A percentile compares a stretch with the other conserved stretches of the same genome.
phyloP scores from a whole-genome alignment of 2,113 vertebrate genomes.

The Rhinolophus ferrumequinum region DNA sequence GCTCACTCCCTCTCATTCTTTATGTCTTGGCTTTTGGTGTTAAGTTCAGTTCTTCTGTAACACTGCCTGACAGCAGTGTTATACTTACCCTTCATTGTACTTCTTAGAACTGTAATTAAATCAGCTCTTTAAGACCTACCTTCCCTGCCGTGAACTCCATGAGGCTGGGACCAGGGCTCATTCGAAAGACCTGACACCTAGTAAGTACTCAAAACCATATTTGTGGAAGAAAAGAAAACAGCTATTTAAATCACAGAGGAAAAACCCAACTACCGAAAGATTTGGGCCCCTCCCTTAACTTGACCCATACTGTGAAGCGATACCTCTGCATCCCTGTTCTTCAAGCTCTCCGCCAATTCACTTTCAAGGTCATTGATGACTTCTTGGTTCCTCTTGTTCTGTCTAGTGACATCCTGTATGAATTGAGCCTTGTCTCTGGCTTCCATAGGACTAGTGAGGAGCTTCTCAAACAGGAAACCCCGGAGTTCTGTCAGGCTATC shows the following conservation, averaged over 20 bases:
- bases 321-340: slow-evolving; percentile 86
- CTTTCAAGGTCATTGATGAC: slow-evolving; percentile 68
- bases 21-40: neutral
- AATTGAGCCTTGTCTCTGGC: slow-evolving; percentile 79
- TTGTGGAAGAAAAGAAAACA: neutral
- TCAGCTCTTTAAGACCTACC: neutral
- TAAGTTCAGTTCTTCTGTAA: neutral
- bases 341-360: slow-evolving; percentile 75
- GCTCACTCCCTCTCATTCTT: neutral
- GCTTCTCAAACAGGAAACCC: slow-evolving; percentile 82
- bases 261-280: neutral
- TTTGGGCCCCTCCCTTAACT: accelerated
- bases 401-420: slow-evolving; percentile 73
- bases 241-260: neutral
- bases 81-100: neutral
- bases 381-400: slow-evolving; percentile 74
- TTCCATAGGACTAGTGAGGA: slow-evolving; percentile 85
- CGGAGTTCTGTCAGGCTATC: slow-evolving; percentile 85
- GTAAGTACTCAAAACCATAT: neutral
- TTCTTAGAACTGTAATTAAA: neutral
- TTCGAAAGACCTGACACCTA: neutral
- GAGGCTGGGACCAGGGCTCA: neutral
- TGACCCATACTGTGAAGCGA: accelerated
- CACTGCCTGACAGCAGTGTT: neutral
- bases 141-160: neutral